Evolutionary conservation across 2,113 vertebrate species (phyloP).

Genomic region (Megaptera novaeangliae): DNA sequence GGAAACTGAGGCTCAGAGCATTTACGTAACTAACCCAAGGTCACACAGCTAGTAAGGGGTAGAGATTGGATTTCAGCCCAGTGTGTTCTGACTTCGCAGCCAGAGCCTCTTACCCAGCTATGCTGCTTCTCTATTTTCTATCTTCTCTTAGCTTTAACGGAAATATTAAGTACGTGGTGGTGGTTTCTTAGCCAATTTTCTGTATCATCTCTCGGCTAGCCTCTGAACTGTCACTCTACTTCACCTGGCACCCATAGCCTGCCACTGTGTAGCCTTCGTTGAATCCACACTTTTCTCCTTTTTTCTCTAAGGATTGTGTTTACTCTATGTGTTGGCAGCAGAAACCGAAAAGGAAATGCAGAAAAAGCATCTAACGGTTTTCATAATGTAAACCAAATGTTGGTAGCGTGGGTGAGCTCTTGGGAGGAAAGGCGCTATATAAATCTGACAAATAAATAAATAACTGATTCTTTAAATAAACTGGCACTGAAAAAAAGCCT

Average conservation of each 20-base stretch:
- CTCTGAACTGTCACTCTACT: not conserved
- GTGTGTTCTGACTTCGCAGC: not conserved
- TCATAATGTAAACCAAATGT: slow-evolving; percentile 77
- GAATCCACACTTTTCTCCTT: not conserved
- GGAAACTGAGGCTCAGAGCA: slow-evolving; percentile 25
- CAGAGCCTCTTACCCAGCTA: not conserved
- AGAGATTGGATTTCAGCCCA: not conserved
- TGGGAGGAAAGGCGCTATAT: slow-evolving; percentile 64
- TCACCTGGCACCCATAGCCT: not conserved
- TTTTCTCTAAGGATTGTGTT: slow-evolving; percentile 54
- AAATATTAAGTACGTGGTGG: not conserved
- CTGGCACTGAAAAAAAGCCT: slow-evolving; percentile 11
- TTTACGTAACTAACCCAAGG: not conserved
- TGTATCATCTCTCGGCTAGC: not conserved
- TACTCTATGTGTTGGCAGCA: slow-evolving; percentile 67
- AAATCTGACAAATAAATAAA: slow-evolving; percentile 75
- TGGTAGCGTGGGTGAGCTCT: slow-evolving; percentile 70
- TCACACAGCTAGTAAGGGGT: not conserved
- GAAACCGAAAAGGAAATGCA: slow-evolving; percentile 70
- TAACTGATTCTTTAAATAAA: slow-evolving; percentile 71
- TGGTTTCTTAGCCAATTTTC: not conserved
- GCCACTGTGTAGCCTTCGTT: not conserved
- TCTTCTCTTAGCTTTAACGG: not conserved
- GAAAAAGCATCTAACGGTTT: slow-evolving; percentile 72
- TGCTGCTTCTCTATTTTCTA: not conserved